phyloP scores from a whole-genome alignment of 2,113 vertebrate species.

The Microtus montanus region DNA sequence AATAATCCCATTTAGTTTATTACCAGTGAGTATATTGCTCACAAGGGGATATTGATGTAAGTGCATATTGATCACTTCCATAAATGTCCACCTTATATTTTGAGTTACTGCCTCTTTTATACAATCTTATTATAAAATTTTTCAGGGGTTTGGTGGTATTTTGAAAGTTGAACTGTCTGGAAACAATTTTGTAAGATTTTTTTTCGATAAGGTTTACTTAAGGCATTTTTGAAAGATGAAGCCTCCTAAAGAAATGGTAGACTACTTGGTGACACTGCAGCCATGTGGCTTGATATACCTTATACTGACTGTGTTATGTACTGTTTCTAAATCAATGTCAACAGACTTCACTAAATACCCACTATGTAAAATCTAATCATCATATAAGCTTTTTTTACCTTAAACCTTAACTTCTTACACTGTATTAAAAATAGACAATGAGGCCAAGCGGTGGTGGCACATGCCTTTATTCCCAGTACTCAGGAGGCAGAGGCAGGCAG shows the following conservation, averaged over 20 bases:
- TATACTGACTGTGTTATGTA: background rate
- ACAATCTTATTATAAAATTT: background rate
- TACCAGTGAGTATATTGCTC: background rate
- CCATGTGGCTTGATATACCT: background rate
- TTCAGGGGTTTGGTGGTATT: background rate
- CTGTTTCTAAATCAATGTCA: background rate
- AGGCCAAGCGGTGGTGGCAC: too few species aligned
- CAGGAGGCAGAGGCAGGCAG: too few species aligned
- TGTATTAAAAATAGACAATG: background rate
- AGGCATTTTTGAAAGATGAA: background rate
- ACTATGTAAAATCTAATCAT: background rate
- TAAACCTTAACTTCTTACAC: background rate
- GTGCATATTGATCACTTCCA: background rate
- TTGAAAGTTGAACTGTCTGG: background rate
- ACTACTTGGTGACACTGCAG: background rate
- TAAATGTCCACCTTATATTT: background rate
- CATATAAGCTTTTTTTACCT: background rate
- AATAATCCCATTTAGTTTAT: constrained; percentile 30
- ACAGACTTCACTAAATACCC: background rate
- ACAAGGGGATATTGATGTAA: background rate
- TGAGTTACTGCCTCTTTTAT: constrained; percentile 5
- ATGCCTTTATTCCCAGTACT: too few species aligned
- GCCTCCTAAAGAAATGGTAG: background rate
- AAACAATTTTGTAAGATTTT: constrained; percentile 18
- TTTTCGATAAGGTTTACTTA: background rate